Conservation (phyloP, 92 coral and sea anemone genomes). For the Palythoa grandis region DNA sequence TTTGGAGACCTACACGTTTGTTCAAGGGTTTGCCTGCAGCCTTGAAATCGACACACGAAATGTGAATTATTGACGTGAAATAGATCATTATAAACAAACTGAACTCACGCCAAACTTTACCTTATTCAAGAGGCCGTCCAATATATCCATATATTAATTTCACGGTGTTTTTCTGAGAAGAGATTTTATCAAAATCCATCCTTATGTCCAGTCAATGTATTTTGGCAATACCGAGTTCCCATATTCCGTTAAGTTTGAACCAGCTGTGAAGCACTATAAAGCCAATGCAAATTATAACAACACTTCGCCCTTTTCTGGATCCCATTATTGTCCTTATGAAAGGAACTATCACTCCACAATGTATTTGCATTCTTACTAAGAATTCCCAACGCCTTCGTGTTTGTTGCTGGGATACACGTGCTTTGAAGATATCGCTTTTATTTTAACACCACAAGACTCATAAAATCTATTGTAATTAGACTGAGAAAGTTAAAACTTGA, state of each 20-base stretch:
- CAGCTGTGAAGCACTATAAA: background rate
- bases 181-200: background rate
- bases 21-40: background rate
- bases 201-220: background rate
- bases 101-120: background rate
- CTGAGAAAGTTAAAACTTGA: background rate
- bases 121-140: slow-evolving; percentile 2
- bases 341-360: slow-evolving; percentile 7
- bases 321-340: background rate
- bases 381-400: slow-evolving; percentile 8
- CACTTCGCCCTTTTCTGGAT: background rate
- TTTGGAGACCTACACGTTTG: background rate
- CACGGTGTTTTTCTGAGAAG: background rate
- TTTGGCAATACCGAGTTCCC: background rate
- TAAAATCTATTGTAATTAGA: background rate
- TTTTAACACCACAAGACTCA: background rate
- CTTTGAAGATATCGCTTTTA: background rate
- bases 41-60: background rate
- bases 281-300: background rate
- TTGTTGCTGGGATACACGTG: slow-evolving; percentile 4
- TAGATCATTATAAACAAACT: background rate
- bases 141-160: slow-evolving; percentile 4
- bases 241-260: background rate
- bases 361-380: slow-evolving; percentile 24
- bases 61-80: background rate